Evolutionary conservation across 2,797 vertebrate species (phyloP), one percentile per base, ranked within the genome.

Genomic region (Allobates femoralis): DNA sequence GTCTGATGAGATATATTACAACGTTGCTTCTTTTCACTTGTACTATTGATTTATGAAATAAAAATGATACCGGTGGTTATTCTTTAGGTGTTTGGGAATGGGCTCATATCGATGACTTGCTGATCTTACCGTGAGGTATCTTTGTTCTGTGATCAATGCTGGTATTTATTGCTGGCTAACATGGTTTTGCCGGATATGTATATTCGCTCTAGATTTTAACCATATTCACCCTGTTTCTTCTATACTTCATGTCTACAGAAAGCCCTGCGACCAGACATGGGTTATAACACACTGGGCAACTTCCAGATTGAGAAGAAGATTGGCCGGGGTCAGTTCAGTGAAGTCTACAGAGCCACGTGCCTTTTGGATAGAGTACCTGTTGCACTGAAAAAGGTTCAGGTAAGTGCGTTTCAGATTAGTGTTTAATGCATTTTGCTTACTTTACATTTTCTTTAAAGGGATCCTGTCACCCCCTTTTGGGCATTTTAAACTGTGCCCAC

Each of bases 361-460:
- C 93, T 98, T 86, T 90, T 98, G 90, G 96, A 99, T 93, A 95
- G 97, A 90, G 97, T 98, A 0, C 94, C 97, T 5, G 95, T 99
- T 90, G 98, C 98, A 85, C 93, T 99, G 92, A 99, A 99, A 93
- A 99, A 99, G 93, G 95, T 99, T n/a, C 97, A 99, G 97, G 98
- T 99, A 93, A 95, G 75, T 15, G 10, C 56, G 5, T 32, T 23
- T 60, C 14, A 19, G 1, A 56, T 19, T 30, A 50, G 19, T 41
- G 28, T 62, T 28, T 26, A 10, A 26, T 26, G 8, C 2, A 0
- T 14, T 62, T 0, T 62, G 18, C 10, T 28, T 62, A 1, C 1
- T 58, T 8, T 58, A 1, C 53, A 12, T 12, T 10, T 62, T 58
- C 21, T 18, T 55, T n/a, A 58, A 1, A 16, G 23, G n/a, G n/a